Base-by-base conservation (phyloP, 2,113 vertebrate genomes). In the Odocoileus hemionus region DNA sequence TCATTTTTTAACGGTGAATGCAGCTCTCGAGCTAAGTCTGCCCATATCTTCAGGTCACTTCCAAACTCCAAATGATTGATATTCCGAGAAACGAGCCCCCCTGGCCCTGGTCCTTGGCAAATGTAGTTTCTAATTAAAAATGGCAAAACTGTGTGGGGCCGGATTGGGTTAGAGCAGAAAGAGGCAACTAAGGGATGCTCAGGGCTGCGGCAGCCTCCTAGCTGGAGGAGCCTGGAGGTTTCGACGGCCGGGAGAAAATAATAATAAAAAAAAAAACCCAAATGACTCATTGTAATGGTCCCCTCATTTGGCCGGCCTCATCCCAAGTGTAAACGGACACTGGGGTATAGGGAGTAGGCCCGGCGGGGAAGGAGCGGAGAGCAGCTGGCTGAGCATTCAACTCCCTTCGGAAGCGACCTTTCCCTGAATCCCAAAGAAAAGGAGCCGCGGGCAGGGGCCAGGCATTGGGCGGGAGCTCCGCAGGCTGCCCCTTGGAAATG, bases 61-160 rank as follows among this genome's bases (percentile, higher is more conserved):
- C 16, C 93, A 60, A 98, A 98, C 98, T 98, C 97, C 47, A 0
- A 60, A 30, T 83, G 97, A 95, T 86, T 80, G 95, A 39, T 94
- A 87, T 96, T 96, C 87, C 5, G 0, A 70, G 76, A 94, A 67
- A 21, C 54, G 19, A 79, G 91, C 45, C 92, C 5, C 85, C 54
- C 47, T 86, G 93, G 74, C 84, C 28, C 30, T 67, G 7, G 86
- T 61, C 6, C 93, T 98, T 88, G 96, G 97, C 97, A 94, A 93
- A 64, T 67, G 0, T 90, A 15, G 95, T 97, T 97, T 97, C 80
- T 87, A 55, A 93, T 98, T 93, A 88, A 97, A 98, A 98, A 98
- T 86, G 96, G 92, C 94, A 96, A 98, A 98, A 95, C 45, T 76
- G 39, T 57, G 83, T 50, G 86, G 17, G 80, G 79, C 7, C 39